These are phyloP conservation scores for Blastobasis adustella DNA, from an alignment of 2,888 invertebrate species.

Conservation along the genomic window DNA sequence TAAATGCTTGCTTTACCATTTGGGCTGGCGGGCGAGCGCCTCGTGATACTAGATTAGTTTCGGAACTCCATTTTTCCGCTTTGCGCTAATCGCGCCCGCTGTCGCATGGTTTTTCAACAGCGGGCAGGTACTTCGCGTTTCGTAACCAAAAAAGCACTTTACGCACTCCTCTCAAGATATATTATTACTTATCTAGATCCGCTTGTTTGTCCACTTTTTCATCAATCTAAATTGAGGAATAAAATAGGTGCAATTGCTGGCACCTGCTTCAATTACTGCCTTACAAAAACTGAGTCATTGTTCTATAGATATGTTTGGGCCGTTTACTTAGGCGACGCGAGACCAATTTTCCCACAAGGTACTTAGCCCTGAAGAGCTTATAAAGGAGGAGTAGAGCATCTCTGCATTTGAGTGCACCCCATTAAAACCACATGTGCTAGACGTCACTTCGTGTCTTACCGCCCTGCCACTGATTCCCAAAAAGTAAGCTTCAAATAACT, in stretches of 20 bases:
- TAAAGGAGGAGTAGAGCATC: slow-evolving; percentile 46
- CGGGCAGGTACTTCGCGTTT: slow-evolving; percentile 25
- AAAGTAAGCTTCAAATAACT: slow-evolving; percentile 20
- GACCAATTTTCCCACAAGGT: slow-evolving; percentile 26
- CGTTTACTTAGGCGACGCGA: slow-evolving; percentile 6
- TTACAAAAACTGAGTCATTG: slow-evolving; percentile 2
- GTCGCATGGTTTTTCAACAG: slow-evolving; percentile 29
- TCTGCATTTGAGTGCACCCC: slow-evolving; percentile 59
- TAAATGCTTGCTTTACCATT: slow-evolving; percentile 46
- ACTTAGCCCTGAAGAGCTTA: slow-evolving; percentile 37
- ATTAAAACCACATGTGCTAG: slow-evolving; percentile 66
- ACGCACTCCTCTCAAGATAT: background rate
- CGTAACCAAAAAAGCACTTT: slow-evolving; percentile 7
- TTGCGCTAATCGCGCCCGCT: slow-evolving; percentile 36
- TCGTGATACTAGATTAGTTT: slow-evolving; percentile 64
- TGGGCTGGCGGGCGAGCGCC: slow-evolving; percentile 26
- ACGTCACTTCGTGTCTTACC: slow-evolving; percentile 41
- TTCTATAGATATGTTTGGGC: background rate
- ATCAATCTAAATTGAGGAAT: background rate
- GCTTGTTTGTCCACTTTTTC: background rate
- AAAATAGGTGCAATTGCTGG: background rate
- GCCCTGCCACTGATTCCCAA: slow-evolving; percentile 28
- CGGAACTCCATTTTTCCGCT: slow-evolving; percentile 54
- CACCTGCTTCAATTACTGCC: slow-evolving; percentile 1
- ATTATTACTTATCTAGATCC: slow-evolving; percentile 1